These are phyloP conservation scores for Leucoraja erinaceus DNA, from an alignment of 2,113 vertebrate genomes.

Conservation along the genomic window DNA sequence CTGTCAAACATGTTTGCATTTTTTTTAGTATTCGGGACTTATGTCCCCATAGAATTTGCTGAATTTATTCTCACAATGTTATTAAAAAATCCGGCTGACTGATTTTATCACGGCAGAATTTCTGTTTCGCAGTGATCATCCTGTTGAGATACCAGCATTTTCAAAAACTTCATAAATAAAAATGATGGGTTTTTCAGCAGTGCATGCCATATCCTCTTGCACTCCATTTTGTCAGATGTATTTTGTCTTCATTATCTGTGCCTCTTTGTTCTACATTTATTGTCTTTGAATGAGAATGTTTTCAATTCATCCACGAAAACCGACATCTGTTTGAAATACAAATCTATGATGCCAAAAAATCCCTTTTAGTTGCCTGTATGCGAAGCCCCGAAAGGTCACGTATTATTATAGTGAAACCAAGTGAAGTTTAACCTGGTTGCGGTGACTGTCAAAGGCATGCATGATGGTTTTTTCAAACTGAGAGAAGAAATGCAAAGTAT, in stretches of 20 bases:
- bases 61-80: neutral
- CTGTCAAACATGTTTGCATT: neutral
- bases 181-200: neutral
- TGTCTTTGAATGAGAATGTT: neutral
- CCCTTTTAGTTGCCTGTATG: neutral
- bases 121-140: neutral
- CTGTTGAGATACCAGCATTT: neutral
- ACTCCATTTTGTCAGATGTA: neutral
- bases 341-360: neutral
- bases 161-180: neutral
- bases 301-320: neutral
- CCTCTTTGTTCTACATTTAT: neutral
- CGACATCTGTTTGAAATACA: neutral
- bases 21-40: neutral
- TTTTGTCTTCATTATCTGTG: neutral
- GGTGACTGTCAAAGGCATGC: neutral
- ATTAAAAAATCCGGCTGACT: neutral
- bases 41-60: neutral
- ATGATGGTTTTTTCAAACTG: neutral
- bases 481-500: neutral
- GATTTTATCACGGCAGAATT: neutral
- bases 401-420: neutral
- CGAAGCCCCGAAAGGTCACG: neutral
- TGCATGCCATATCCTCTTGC: neutral
- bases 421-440: neutral